phyloP scores from a whole-genome alignment of 2,888 invertebrate species.

The Epistrophe eligans region DNA sequence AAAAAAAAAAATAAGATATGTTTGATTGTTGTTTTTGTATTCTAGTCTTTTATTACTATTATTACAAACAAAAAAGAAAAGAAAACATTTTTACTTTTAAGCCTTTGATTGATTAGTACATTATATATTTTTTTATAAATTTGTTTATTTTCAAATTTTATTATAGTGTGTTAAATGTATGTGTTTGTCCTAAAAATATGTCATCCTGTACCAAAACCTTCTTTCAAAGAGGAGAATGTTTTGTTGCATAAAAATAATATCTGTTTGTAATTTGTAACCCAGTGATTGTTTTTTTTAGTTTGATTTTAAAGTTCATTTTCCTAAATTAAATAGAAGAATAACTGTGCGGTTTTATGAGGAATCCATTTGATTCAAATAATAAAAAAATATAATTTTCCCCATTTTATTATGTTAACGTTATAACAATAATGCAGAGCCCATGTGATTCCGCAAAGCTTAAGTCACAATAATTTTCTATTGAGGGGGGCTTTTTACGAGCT shows the following conservation, averaged over 20 bases:
- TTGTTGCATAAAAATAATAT: constrained; percentile 8
- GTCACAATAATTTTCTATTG: too few species aligned
- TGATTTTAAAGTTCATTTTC: background rate
- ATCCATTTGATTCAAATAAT: background rate
- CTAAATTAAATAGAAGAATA: background rate
- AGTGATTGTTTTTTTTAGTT: constrained; percentile 20
- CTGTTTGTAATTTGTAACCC: constrained; percentile 13
- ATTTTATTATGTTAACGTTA: too few species aligned
- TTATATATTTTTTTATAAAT: constrained; percentile 14
- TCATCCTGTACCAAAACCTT: constrained; percentile 30
- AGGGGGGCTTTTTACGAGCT: too few species aligned
- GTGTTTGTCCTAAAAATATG: constrained; percentile 65
- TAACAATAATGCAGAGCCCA: too few species aligned
- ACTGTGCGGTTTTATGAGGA: constrained; percentile 1
- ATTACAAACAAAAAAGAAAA: background rate
- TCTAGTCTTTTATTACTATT: constrained; percentile 45
- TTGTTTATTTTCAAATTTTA: constrained; percentile 30
- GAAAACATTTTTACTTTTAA: constrained; percentile 16
- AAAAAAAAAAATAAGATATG: constrained; percentile 2
- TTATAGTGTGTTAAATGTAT: constrained; percentile 57
- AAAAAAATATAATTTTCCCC: background rate
- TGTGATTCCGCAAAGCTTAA: too few species aligned
- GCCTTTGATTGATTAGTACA: constrained; percentile 38
- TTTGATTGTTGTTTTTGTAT: constrained; percentile 71
- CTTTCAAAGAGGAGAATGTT: background rate